A percentile compares a stretch with the other conserved stretches of the same genome.
Conservation (phyloP, 2,797 vertebrate species). For the Galagoides demidoff region DNA sequence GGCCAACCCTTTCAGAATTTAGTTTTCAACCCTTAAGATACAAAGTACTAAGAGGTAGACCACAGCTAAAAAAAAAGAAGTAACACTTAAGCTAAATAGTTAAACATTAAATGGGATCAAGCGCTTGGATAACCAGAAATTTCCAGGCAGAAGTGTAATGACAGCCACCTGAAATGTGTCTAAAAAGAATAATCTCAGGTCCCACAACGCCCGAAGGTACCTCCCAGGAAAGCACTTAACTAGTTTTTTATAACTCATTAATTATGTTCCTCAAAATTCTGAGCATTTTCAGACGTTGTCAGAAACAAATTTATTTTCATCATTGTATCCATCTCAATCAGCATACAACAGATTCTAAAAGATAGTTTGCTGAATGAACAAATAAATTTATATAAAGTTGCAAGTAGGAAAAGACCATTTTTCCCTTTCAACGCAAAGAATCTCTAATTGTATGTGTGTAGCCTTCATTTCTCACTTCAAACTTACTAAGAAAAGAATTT, state of each 20-base stretch:
- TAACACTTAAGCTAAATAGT: not conserved
- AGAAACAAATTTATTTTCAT: not conserved
- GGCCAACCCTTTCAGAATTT: not conserved
- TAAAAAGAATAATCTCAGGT: not conserved
- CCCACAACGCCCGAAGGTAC: not conserved
- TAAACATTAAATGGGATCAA: not conserved
- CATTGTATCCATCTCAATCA: not conserved
- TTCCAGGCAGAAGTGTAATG: not conserved
- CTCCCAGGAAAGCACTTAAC: not conserved
- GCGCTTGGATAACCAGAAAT: not conserved
- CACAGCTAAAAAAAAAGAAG: not conserved
- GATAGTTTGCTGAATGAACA: not conserved
- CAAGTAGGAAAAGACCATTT: not conserved
- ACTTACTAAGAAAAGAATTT: conserved; percentile 70
- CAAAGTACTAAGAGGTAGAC: not conserved
- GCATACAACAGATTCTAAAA: not conserved
- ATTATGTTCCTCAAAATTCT: not conserved
- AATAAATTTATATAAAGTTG: not conserved
- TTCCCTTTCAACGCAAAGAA: conserved; percentile 38
- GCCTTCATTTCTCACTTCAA: conserved; percentile 72
- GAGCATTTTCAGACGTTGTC: not conserved
- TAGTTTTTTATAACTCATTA: not conserved
- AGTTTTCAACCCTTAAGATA: not conserved
- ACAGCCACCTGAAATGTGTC: not conserved
- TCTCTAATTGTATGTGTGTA: conserved; percentile 43